A percentile compares a stretch with the other conserved stretches of the same genome.
Evolutionary conservation across 2,888 invertebrate species (phyloP).

Genomic region (Dorcus parallelipipedus): DNA sequence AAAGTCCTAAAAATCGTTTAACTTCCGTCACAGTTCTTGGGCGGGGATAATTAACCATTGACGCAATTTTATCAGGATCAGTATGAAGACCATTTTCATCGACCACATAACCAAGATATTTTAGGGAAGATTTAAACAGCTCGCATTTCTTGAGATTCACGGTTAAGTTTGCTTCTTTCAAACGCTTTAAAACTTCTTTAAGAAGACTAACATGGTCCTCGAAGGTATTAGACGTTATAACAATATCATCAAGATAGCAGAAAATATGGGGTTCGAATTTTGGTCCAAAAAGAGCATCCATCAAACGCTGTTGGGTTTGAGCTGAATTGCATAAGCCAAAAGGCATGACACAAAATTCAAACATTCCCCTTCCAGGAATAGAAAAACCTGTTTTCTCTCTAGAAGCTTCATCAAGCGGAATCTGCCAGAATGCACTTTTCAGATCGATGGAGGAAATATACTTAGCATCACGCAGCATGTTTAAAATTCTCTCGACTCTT

Average conservation of each 20-base stretch:
- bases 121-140: slow-evolving; percentile 25
- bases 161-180: slow-evolving; percentile 24
- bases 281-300: slow-evolving; percentile 17
- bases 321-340: slow-evolving; percentile 27
- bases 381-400: slow-evolving; percentile 34
- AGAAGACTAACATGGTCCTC: slow-evolving; percentile 21
- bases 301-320: slow-evolving; percentile 23
- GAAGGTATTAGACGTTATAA: slow-evolving; percentile 21
- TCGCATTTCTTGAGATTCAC: slow-evolving; percentile 29
- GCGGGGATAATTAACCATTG: slow-evolving; percentile 29
- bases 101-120: slow-evolving; percentile 31
- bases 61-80: slow-evolving; percentile 29
- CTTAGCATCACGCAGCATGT: slow-evolving; percentile 22
- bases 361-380: slow-evolving; percentile 29
- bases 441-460: slow-evolving; percentile 28
- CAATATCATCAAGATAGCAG: slow-evolving; percentile 30
- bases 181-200: slow-evolving; percentile 16
- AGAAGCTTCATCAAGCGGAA: slow-evolving; percentile 20
- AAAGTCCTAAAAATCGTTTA: slow-evolving; percentile 31
- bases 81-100: slow-evolving; percentile 25
- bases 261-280: slow-evolving; percentile 10
- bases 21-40: slow-evolving; percentile 28
- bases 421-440: slow-evolving; percentile 28
- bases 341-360: slow-evolving; percentile 26
- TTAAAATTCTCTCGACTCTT: slow-evolving; percentile 25